A percentile compares a stretch with the other conserved stretches of the same genome.
phyloP scores from a whole-genome alignment of 2,888 invertebrate species.

The Pandemis corylana region DNA sequence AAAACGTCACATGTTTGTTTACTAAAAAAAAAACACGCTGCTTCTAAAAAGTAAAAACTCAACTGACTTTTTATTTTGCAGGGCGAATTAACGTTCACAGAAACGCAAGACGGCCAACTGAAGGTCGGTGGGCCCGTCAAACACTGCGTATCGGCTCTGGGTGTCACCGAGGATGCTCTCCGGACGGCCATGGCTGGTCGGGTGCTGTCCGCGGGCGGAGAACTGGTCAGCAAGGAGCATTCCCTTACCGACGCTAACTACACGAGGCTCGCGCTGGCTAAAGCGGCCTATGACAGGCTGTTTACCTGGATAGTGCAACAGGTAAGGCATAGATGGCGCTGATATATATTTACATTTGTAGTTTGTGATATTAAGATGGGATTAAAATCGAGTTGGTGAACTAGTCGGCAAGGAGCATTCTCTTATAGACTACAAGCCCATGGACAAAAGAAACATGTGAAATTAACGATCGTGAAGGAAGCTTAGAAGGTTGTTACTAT shows the following conservation, averaged over 20 bases:
- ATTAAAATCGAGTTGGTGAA: no score
- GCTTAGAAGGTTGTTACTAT: no score
- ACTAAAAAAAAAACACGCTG: no score
- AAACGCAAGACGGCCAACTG: slow-evolving; percentile 86
- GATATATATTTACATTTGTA: not conserved
- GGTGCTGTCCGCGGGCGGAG: slow-evolving; percentile 95
- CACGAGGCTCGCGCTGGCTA: slow-evolving; percentile 96
- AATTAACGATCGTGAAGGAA: no score
- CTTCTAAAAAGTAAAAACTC: no score
- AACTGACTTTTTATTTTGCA: slow-evolving; percentile 65
- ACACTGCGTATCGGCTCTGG: slow-evolving; percentile 79
- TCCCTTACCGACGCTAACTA: slow-evolving; percentile 93
- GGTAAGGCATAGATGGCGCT: slow-evolving; percentile 51
- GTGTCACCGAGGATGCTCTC: slow-evolving; percentile 88
- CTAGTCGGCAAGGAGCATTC: slow-evolving; percentile 92
- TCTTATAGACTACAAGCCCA: no score
- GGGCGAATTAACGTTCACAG: slow-evolving; percentile 85
- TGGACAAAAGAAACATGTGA: no score
- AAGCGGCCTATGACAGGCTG: slow-evolving; percentile 97
- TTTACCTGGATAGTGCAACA: slow-evolving; percentile 96
- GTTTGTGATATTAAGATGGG: no score
- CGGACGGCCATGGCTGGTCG: slow-evolving; percentile 92
- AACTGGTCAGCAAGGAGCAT: slow-evolving; percentile 90
- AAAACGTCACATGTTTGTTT: no score
- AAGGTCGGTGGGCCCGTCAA: slow-evolving; percentile 75